phyloP scores from a whole-genome alignment of 2,888 invertebrate species.

The Scotopteryx bipunctaria region DNA sequence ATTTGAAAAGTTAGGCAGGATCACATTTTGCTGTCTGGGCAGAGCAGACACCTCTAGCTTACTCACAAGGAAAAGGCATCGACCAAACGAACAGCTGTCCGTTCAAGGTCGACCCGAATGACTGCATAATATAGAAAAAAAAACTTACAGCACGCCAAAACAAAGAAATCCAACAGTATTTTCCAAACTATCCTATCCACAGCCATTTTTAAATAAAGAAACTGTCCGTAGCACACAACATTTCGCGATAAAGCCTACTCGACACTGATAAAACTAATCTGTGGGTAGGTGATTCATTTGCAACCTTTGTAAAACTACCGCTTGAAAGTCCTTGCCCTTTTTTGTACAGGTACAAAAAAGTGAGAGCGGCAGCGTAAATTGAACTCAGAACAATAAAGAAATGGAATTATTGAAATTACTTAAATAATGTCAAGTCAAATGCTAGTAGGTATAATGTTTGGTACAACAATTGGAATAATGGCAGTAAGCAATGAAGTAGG shows the following conservation, averaged over 20 bases:
- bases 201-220: constrained; percentile 45
- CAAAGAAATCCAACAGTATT: constrained; percentile 61
- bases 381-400: too few species aligned
- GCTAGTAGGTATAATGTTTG: too few species aligned
- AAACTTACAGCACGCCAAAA: constrained; percentile 64
- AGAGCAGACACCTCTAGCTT: neutral
- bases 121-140: neutral
- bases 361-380: too few species aligned
- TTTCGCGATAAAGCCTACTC: constrained; percentile 36
- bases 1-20: too few species aligned
- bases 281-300: constrained; percentile 26
- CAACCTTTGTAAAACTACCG: constrained; percentile 13
- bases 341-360: too few species aligned
- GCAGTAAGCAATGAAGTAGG: constrained; percentile 5
- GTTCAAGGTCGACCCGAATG: constrained; percentile 5
- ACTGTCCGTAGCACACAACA: constrained; percentile 27
- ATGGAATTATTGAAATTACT: too few species aligned
- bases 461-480: too few species aligned
- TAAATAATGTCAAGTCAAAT: too few species aligned
- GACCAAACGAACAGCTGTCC: constrained; percentile 7
- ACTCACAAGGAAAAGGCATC: constrained; percentile 6
- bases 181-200: constrained; percentile 64
- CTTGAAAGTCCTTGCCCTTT: constrained; percentile 17
- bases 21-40: neutral
- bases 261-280: constrained; percentile 45